Percentiles rank a stretch among this genome's conserved stretches.
phyloP scores from a whole-genome alignment of 2,888 invertebrate genomes.

The Seira sanloemensis region DNA sequence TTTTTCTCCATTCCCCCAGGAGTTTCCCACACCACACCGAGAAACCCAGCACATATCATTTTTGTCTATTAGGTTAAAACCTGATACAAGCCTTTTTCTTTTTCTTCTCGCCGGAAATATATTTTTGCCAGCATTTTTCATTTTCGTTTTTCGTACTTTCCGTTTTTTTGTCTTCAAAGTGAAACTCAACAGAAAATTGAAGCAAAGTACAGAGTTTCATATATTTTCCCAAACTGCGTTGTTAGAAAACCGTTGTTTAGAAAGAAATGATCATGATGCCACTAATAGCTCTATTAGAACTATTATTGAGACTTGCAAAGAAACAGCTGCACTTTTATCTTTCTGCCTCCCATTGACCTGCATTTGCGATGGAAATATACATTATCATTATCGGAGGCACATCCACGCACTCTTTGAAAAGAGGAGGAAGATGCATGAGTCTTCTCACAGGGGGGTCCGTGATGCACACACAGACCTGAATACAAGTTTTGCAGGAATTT shows the following conservation, averaged over 20 bases:
- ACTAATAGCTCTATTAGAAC: background rate
- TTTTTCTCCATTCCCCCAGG: conserved; percentile 55
- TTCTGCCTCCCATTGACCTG: conserved; percentile 13
- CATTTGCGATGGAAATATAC: too few relatives aligned
- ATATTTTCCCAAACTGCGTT: background rate
- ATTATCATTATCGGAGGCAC: too few relatives aligned
- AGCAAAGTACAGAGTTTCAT: background rate
- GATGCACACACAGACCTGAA: background rate
- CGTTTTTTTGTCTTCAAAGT: background rate
- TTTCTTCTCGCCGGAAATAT: conserved; percentile 22
- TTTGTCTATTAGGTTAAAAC: background rate
- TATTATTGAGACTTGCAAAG: background rate
- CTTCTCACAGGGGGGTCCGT: conserved; percentile 20
- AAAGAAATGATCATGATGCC: background rate
- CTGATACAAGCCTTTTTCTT: conserved; percentile 5
- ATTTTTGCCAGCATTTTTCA: conserved; percentile 12
- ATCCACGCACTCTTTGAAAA: background rate
- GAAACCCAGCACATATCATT: background rate
- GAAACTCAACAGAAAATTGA: background rate
- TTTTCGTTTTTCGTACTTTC: conserved; percentile 1
- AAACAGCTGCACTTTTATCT: conserved; percentile 8
- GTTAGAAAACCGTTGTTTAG: background rate
- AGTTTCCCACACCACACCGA: background rate
- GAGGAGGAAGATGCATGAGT: background rate
- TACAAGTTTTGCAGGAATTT: background rate